These are phyloP conservation scores for Melospiza melodia DNA, from an alignment of 2,113 vertebrate species.

Conservation along the genomic window DNA sequence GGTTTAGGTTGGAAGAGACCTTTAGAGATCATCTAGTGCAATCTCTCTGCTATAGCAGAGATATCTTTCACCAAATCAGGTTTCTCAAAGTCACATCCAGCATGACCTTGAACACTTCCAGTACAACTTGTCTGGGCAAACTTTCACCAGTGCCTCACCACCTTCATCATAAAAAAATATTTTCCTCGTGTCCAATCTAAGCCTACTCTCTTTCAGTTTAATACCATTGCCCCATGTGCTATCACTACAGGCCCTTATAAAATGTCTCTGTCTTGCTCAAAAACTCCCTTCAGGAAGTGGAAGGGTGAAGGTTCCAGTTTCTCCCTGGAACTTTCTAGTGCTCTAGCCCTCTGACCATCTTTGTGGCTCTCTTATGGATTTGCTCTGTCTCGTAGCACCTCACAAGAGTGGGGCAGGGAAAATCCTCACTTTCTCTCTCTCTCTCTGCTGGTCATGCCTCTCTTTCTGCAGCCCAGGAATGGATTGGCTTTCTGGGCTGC, in stretches of 20 bases:
- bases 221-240: no score
- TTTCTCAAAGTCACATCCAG: background rate
- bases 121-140: background rate
- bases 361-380: background rate
- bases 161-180: background rate
- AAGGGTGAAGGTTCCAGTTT: background rate
- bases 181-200: accelerated
- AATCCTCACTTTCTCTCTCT: background rate
- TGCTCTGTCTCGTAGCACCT: background rate
- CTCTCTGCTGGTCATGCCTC: accelerated
- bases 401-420: background rate
- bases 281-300: background rate
- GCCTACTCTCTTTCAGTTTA: background rate
- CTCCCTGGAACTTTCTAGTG: background rate
- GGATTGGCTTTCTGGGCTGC: background rate
- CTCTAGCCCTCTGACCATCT: background rate
- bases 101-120: background rate
- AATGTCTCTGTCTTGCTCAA: background rate
- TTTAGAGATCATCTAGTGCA: background rate
- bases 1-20: background rate
- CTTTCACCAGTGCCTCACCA: background rate
- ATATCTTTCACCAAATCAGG: background rate
- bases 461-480: background rate
- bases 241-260: background rate
- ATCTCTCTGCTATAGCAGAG: background rate